phyloP scores from a whole-genome alignment of 2,888 invertebrate species.

The Argyresthia albistria region DNA sequence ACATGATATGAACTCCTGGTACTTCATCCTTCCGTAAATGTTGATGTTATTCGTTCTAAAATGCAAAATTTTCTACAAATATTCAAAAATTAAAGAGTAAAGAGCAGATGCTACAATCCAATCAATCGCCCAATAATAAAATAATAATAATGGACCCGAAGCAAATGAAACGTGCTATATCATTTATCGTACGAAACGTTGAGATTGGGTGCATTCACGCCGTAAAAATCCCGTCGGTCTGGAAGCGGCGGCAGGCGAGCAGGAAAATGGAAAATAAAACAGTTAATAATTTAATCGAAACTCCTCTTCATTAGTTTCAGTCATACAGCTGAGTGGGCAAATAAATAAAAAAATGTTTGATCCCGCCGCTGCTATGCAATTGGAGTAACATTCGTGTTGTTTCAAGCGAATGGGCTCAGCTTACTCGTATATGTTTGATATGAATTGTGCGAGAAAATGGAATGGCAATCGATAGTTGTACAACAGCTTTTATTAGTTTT shows the following conservation, averaged over 20 bases:
- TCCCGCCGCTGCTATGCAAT: constrained; percentile 48
- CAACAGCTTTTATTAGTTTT: too few species aligned
- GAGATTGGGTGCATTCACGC: constrained; percentile 20
- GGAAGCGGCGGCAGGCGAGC: constrained; percentile 11
- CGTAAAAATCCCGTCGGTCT: constrained; percentile 36
- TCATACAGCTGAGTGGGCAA: constrained; percentile 58
- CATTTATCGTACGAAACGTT: constrained; percentile 38
- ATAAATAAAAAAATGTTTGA: constrained; percentile 65
- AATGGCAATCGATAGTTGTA: not conserved
- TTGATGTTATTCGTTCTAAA: too few species aligned
- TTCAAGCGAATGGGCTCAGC: constrained; percentile 33
- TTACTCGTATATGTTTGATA: not conserved
- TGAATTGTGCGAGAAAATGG: not conserved
- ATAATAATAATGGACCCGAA: constrained; percentile 24
- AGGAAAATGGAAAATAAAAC: constrained; percentile 48
- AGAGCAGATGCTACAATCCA: too few species aligned
- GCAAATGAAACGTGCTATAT: constrained; percentile 43
- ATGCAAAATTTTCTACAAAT: too few species aligned
- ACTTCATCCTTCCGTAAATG: too few species aligned
- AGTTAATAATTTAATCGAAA: constrained; percentile 62
- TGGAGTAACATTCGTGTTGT: constrained; percentile 53
- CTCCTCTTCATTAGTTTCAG: constrained; percentile 66
- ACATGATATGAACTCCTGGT: constrained; percentile 6
- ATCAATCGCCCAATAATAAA: constrained; percentile 5
- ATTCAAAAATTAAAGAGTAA: too few species aligned